Base-by-base conservation (phyloP, 2,888 invertebrate genomes). In the Meteorus colon region DNA sequence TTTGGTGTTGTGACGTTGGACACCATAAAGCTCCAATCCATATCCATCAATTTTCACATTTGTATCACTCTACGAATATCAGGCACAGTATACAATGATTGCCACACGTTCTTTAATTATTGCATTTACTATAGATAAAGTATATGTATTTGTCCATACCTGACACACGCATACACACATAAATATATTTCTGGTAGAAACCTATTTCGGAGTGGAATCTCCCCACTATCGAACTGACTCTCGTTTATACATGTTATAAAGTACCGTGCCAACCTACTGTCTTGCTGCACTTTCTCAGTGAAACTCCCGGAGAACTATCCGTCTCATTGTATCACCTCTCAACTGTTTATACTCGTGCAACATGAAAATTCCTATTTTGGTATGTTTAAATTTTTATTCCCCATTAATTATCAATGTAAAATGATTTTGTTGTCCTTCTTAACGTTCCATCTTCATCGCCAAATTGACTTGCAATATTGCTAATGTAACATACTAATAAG, bases 221-320 rank as follows among this genome's bases (percentile, higher is more conserved):
- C 24, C 63, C 67, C 75, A 67, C 75, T 60, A 68, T 45, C 55
- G 65, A 55, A 67, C 59, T 72, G 69, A 72, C 71, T 75, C 73
- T 69, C 77, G 70, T 85, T 82, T 86, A 84, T 86, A 83, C 88
- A 89, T 85, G 89, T 89, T 89, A 89, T 89, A 89, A 89, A 89
- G 89, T 87, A 88, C 84, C 86, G 88, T 82, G 41, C 82, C 82
- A 79, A 76, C 81, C 81, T 84, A 86, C 87, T 86, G 87, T 84
- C 87, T 86, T 80, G 82, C 86, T 89, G 86, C 89, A 89, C 88
- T 89, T 88, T 86, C 88, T 85, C 85, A 87, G 89, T 89, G 88
- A 89, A 88, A 89, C 89, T 88, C 88, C 84, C 82, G 79, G 83
- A 83, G 85, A 83, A 84, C 83, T 83, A 84, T 86, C 86, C 85